Conservation (phyloP, 2,888 invertebrate species). For the Trilocha varians region DNA sequence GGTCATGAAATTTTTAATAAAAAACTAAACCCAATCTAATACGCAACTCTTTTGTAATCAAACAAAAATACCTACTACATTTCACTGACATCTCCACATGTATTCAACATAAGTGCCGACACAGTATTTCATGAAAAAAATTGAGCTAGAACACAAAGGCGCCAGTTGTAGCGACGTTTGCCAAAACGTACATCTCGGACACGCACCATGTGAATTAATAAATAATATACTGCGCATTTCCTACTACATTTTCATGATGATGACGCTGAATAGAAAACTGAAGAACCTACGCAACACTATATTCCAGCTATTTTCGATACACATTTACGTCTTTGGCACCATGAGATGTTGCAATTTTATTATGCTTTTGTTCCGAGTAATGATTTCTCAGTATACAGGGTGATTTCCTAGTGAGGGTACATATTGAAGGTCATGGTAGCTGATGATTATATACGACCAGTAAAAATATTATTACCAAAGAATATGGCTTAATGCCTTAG, state of each 20-base stretch:
- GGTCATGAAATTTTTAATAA: too few species aligned
- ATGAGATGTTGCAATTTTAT: constrained; percentile 21
- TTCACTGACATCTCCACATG: too few species aligned
- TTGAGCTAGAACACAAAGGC: constrained; percentile 24
- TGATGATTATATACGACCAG: too few species aligned
- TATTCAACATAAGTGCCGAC: too few species aligned
- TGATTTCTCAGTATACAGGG: too few species aligned
- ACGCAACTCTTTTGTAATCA: too few species aligned
- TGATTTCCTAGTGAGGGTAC: not conserved
- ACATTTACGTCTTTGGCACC: constrained; percentile 56
- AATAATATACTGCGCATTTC: constrained; percentile 55
- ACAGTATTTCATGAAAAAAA: too few species aligned
- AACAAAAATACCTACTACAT: too few species aligned
- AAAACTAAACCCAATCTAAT: too few species aligned
- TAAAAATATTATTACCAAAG: too few species aligned
- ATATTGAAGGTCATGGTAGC: too few species aligned
- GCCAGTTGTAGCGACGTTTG: constrained; percentile 44
- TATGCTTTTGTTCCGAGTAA: not conserved
- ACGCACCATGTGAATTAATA: constrained; percentile 24
- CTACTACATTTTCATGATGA: constrained; percentile 34
- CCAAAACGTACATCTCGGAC: constrained; percentile 37
- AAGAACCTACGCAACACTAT: constrained; percentile 45
- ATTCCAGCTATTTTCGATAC: constrained; percentile 51
- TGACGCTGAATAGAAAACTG: constrained; percentile 27
- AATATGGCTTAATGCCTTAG: too few species aligned